These are phyloP conservation scores for Andrena bucephala DNA, from an alignment of 2,888 invertebrate genomes.

Conservation along the genomic window DNA sequence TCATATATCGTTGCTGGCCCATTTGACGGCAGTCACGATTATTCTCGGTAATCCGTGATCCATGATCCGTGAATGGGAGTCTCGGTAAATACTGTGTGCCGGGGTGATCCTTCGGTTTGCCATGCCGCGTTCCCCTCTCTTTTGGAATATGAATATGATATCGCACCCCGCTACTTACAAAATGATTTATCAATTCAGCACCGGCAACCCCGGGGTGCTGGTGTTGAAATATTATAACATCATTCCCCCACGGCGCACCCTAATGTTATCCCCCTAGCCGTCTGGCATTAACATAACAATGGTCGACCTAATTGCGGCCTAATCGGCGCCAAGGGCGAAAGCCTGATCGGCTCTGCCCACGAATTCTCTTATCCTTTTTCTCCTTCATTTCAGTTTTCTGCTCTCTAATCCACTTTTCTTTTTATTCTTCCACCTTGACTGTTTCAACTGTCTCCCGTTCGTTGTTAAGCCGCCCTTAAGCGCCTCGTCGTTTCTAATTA, in stretches of 20 bases:
- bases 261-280: slow-evolving; percentile 80
- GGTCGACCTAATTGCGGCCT: slow-evolving; percentile 82
- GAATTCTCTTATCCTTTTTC: slow-evolving; percentile 48
- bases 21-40: slow-evolving; percentile 69
- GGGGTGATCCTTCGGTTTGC: slow-evolving; percentile 63
- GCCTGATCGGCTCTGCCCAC: slow-evolving; percentile 56
- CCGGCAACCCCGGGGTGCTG: slow-evolving; percentile 79
- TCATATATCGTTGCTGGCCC: slow-evolving; percentile 58
- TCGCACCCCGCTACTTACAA: slow-evolving; percentile 78
- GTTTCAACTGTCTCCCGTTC: background rate
- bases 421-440: background rate
- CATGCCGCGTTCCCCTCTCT: slow-evolving; percentile 38
- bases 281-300: slow-evolving; percentile 83
- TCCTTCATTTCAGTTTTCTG: slow-evolving; percentile 31
- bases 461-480: background rate
- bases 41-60: slow-evolving; percentile 68
- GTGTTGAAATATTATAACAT: slow-evolving; percentile 85
- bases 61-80: slow-evolving; percentile 71
- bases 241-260: slow-evolving; percentile 79
- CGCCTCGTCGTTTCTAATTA: slow-evolving; percentile 10
- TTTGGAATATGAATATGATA: slow-evolving; percentile 73
- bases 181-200: slow-evolving; percentile 83
- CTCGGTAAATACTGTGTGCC: slow-evolving; percentile 63
- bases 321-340: slow-evolving; percentile 80
- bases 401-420: slow-evolving; percentile 2